Evolutionary conservation across 2,113 vertebrate genomes (phyloP).

Genomic region (Corydoras sp.): DNA sequence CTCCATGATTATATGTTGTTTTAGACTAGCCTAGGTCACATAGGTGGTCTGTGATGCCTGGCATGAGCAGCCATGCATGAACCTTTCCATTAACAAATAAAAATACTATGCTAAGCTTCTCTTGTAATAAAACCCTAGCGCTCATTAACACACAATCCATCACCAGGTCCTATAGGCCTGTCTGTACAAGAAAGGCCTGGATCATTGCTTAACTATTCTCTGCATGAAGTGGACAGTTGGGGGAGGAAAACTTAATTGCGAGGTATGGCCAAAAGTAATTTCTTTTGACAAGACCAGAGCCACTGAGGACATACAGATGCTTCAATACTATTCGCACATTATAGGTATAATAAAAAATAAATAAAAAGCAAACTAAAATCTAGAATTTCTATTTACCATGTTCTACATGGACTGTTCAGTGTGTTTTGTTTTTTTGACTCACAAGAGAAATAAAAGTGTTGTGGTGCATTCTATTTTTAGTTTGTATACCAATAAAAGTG

Average conservation of each 20-base stretch:
- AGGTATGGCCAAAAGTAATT: slow-evolving; percentile 38
- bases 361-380: background rate
- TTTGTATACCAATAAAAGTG: too few species aligned
- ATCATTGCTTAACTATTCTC: slow-evolving; percentile 47
- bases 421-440: too few species aligned
- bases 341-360: background rate
- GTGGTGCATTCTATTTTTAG: too few species aligned
- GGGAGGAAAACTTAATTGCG: slow-evolving; percentile 41
- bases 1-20: background rate
- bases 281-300: slow-evolving; percentile 13
- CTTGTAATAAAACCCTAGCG: slow-evolving; percentile 44
- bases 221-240: slow-evolving; percentile 20
- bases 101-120: slow-evolving; percentile 5
- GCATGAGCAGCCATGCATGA: slow-evolving; percentile 4
- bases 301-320: background rate
- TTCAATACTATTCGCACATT: background rate
- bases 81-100: slow-evolving; percentile 31
- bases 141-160: slow-evolving; percentile 51
- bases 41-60: background rate
- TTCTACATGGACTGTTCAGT: too few species aligned
- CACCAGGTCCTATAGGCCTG: slow-evolving; percentile 42
- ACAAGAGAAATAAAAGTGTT: too few species aligned
- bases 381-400: too few species aligned
- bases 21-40: background rate
- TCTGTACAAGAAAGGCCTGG: slow-evolving; percentile 50